A percentile compares a stretch with the other conserved stretches of the same genome.
These are phyloP conservation scores for Furcula furcula DNA, from an alignment of 2,888 invertebrate genomes.

Conservation along the genomic window DNA sequence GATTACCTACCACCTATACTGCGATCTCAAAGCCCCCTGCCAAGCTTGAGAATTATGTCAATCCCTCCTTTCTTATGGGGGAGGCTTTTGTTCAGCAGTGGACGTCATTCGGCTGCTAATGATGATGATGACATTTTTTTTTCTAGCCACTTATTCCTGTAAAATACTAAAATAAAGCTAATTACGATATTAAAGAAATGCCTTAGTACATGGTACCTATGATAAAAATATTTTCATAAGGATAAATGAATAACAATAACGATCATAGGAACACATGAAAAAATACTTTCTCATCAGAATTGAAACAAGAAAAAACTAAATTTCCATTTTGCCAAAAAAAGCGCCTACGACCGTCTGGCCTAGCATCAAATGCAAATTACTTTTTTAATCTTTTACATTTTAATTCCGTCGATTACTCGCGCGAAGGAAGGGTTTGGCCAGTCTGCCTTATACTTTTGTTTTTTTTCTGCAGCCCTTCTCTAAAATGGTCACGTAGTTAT, in stretches of 20 bases:
- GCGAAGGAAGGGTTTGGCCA: conserved; percentile 71
- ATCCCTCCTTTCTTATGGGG: no score
- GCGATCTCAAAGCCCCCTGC: no score
- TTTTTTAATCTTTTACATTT: conserved; percentile 66
- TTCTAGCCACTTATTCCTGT: no score
- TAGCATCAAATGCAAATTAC: conserved; percentile 67
- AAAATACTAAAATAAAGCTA: no score
- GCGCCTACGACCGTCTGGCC: conserved; percentile 32
- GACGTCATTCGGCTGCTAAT: no score
- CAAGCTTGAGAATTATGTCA: no score
- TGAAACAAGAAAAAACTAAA: conserved; percentile 37
- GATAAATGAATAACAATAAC: neutral
- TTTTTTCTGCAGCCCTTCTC: conserved; percentile 69
- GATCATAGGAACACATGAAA: conserved; percentile 59
- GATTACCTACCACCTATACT: no score
- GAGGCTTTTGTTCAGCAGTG: no score
- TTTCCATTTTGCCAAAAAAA: conserved; percentile 60
- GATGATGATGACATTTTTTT: no score
- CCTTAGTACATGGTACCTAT: no score
- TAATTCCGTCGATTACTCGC: conserved; percentile 62
- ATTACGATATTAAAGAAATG: no score
- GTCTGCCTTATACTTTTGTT: conserved; percentile 61
- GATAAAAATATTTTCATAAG: no score
- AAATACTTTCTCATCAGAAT: conserved; percentile 68
- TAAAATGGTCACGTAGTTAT: conserved; percentile 78